phyloP scores from a whole-genome alignment of 1,140 invertebrate species.

The Phymorhynchus buccinoides region DNA sequence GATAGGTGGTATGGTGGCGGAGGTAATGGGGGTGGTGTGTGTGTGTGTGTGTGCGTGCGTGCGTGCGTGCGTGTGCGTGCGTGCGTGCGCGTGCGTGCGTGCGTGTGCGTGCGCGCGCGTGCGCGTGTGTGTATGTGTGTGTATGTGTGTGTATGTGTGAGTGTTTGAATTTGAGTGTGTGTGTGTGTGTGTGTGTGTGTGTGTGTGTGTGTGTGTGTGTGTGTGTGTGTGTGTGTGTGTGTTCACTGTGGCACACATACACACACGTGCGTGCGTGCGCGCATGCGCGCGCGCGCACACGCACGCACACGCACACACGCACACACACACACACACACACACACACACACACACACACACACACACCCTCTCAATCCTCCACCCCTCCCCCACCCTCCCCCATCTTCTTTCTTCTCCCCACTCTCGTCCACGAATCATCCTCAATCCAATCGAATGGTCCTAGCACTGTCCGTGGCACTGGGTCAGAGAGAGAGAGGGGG shows the following conservation, averaged over 20 bases:
- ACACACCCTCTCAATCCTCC: no score
- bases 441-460: no score
- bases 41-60: not conserved
- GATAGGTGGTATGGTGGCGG: not conserved
- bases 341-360: conserved; percentile 10
- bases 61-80: not conserved
- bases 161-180: not conserved
- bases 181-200: not conserved
- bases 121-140: not conserved
- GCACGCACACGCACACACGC: not conserved
- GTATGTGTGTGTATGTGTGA: not conserved
- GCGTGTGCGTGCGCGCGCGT: not conserved
- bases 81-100: conserved; percentile 13
- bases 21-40: no score
- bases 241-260: no score
- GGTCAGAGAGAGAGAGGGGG: no score
- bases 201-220: conserved; percentile 3
- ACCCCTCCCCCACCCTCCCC: no score
- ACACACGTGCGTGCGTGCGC: not conserved
- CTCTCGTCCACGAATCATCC: no score
- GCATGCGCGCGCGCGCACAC: not conserved
- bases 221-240: conserved; percentile 3
- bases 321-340: not conserved
- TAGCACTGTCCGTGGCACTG: no score
- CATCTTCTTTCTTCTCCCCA: no score